phyloP scores from a whole-genome alignment of 64 coral and sea anemone species.

The Orbicella faveolata region DNA sequence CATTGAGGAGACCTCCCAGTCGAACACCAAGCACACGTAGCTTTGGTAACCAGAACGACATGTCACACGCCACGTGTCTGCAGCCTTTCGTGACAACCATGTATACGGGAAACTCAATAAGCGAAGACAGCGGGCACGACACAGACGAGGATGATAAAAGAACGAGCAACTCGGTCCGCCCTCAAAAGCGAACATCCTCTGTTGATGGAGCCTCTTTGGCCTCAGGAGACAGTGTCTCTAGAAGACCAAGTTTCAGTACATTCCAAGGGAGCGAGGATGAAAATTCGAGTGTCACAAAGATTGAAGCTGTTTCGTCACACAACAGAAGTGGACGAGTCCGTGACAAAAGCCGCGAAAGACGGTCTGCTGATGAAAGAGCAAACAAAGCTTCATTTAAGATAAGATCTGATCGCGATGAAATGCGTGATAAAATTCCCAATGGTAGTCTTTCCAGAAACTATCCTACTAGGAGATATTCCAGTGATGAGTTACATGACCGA shows the following conservation, averaged over 20 bases:
- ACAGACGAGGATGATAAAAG: not conserved
- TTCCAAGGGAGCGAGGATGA: constrained; percentile 34
- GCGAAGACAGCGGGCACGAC: constrained; percentile 15
- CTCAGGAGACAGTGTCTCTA: constrained; percentile 13
- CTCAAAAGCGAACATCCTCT: not conserved
- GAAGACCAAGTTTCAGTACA: constrained; percentile 39
- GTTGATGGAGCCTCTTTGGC: constrained; percentile 21
- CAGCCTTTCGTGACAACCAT: constrained; percentile 35
- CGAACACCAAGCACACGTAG: constrained; percentile 62
- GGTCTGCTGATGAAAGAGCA: not conserved
- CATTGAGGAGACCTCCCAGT: constrained; percentile 50
- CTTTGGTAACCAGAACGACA: constrained; percentile 30
- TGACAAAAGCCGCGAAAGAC: not conserved
- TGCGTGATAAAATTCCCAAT: not conserved
- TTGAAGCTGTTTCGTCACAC: not conserved
- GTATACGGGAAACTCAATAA: constrained; percentile 15
- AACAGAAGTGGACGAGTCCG: not conserved
- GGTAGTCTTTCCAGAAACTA: not conserved
- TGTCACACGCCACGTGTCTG: constrained; percentile 4
- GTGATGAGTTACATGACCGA: not conserved
- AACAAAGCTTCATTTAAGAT: not conserved
- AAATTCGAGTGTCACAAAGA: not conserved
- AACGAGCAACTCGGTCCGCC: not conserved
- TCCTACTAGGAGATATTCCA: constrained; percentile 1
- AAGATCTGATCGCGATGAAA: not conserved